These are phyloP conservation scores for Silurus asotus DNA, from an alignment of 2,113 vertebrate species.

Conservation along the genomic window DNA sequence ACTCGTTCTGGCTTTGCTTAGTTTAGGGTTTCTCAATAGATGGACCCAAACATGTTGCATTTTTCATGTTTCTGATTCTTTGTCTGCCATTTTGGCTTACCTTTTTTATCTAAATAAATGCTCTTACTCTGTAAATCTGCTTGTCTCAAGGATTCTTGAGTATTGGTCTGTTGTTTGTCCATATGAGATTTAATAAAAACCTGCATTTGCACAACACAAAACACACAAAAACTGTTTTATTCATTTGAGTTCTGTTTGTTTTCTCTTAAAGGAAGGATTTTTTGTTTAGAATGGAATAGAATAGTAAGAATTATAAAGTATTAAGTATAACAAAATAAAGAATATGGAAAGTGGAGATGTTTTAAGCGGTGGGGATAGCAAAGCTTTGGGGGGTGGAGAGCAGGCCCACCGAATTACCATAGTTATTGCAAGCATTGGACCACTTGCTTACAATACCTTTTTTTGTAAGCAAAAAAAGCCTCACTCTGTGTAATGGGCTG, in stretches of 20 bases:
- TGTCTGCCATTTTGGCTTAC: too few relatives aligned
- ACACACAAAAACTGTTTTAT: not conserved
- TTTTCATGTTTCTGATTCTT: too few relatives aligned
- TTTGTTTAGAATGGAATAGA: too few relatives aligned
- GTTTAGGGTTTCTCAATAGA: too few relatives aligned
- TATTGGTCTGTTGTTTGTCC: not conserved
- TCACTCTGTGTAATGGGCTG: not conserved
- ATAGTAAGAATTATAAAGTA: too few relatives aligned
- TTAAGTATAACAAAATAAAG: too few relatives aligned
- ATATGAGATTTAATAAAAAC: not conserved
- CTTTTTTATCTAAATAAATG: too few relatives aligned
- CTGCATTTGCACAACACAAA: not conserved
- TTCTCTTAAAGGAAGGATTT: not conserved
- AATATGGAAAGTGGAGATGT: too few relatives aligned
- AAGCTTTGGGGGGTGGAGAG: not conserved
- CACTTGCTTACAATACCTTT: not conserved
- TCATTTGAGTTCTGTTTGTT: not conserved
- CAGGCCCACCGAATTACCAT: not conserved
- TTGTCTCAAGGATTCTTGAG: not conserved
- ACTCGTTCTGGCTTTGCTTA: too few relatives aligned
- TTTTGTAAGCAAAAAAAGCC: not conserved
- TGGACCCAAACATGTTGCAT: too few relatives aligned
- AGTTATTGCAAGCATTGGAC: not conserved
- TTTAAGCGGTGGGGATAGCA: too few relatives aligned
- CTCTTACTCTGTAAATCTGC: not conserved